phyloP scores from a whole-genome alignment of 2,113 vertebrate genomes.

The Lichenostomus cassidix region DNA sequence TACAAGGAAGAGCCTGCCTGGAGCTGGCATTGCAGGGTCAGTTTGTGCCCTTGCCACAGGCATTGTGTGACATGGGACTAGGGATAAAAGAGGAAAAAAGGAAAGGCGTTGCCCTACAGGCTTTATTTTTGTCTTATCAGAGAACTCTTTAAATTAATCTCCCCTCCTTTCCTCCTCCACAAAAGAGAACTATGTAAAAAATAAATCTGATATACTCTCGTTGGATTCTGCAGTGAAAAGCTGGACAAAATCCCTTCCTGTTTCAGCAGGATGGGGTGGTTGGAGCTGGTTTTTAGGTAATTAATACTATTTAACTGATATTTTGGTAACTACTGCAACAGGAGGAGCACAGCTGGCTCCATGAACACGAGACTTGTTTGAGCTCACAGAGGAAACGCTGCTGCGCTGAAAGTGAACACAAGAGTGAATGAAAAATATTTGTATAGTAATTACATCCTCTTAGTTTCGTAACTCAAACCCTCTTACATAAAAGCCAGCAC shows the following conservation, averaged over 20 bases:
- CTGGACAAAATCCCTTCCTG: neutral
- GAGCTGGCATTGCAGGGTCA: neutral
- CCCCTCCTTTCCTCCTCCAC: slow-evolving; percentile 52
- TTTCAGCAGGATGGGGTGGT: neutral
- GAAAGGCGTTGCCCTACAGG: slow-evolving; percentile 44
- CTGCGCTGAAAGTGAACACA: accelerated
- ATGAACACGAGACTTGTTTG: neutral
- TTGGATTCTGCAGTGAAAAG: neutral
- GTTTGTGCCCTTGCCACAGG: neutral
- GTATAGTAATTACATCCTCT: slow-evolving; percentile 31
- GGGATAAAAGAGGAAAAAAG: neutral
- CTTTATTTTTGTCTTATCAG: slow-evolving; percentile 59
- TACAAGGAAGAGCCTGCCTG: neutral
- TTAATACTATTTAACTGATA: neutral
- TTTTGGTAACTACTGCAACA: neutral
- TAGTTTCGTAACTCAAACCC: slow-evolving; percentile 35
- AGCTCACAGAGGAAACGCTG: neutral
- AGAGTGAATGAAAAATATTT: slow-evolving; percentile 41
- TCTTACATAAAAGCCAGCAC: slow-evolving; percentile 16
- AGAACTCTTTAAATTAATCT: neutral
- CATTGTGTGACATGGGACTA: slow-evolving; percentile 11
- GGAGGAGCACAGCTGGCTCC: neutral
- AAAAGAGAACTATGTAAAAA: neutral
- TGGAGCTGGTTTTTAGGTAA: neutral
- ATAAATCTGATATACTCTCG: neutral